Conservation (phyloP, 2,888 invertebrate genomes). For the Troilus luridus region DNA sequence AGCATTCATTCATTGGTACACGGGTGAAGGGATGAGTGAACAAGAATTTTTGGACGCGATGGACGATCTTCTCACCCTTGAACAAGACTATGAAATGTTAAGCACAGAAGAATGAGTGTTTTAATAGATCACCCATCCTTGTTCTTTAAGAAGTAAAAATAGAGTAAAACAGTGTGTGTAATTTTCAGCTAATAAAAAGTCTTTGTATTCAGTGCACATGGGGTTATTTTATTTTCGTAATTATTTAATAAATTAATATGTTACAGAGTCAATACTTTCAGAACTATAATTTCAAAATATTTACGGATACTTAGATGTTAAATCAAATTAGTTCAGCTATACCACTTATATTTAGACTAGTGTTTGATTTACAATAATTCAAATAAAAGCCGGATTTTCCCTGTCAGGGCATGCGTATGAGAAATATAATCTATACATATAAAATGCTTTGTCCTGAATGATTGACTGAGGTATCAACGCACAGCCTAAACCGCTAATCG, state of each 20-base stretch:
- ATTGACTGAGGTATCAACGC: no score
- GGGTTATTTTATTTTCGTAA: neutral
- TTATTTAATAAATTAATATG: neutral
- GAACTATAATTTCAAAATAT: neutral
- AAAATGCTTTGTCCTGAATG: no score
- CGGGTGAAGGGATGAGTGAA: conserved; percentile 76
- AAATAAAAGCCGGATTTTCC: no score
- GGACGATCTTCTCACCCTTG: conserved; percentile 47
- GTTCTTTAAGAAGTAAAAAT: neutral
- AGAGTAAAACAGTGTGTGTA: neutral
- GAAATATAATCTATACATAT: no score
- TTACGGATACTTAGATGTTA: neutral
- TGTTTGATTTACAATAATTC: no score
- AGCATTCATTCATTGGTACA: conserved; percentile 76
- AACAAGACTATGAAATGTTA: conserved; percentile 49
- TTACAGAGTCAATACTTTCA: neutral
- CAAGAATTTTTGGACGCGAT: conserved; percentile 68
- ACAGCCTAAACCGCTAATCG: no score
- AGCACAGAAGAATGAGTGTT: conserved; percentile 36
- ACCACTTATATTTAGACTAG: no score
- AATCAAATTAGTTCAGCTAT: no score
- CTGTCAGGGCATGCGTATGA: no score
- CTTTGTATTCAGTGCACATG: neutral
- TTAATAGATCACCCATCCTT: neutral
- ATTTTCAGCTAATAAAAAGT: neutral